Base-by-base conservation (phyloP, 2,797 vertebrate species). In the Carcharodon carcharias region DNA sequence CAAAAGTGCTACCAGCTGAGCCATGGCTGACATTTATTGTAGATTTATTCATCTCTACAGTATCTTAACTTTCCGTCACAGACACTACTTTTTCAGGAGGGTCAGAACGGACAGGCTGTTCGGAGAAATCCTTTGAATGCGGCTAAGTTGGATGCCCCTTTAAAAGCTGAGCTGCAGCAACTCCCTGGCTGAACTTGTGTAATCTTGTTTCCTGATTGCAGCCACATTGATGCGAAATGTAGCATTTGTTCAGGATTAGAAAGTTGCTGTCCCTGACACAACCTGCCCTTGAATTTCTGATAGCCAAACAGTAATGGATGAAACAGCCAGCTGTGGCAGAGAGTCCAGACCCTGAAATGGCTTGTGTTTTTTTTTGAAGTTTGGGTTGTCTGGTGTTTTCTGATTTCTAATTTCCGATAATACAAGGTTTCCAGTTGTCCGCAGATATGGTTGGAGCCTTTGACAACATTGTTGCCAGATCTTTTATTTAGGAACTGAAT, bases 401-500 rank as follows among this genome's bases (percentile, higher is more conserved):
- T 63, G 58, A n/a, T 92, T 93, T 67, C 8, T 65, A 65, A 65
- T 67, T 93, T 93, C 63, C n/a, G n/a, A 65, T n/a, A 23, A 93
- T 93, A 40, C 91, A 93, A 93, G 61, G 50, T 93, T 63, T 65
- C n/a, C 7, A 65, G 91, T 65, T 65, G 18, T 93, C 58, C 35
- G 0, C 6, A 40, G 91, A 93, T 93, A 65, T 40, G 18, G 58
- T 92, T 65, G 89, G 91, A 45, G 91, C 8, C 58, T 65, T 93
- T 40, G 61, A 67, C 91, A 45, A 65, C 91, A 93, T 67, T 93
- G 91, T 93, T 93, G 63, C 91, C n/a, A 65, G n/a, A 8, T 85
- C n/a, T 93, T 93, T 93, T 61, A 91, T 61, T 93, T 93, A 65
- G 35, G n/a, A 93, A 65, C n/a, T 93, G 91, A 65, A 93, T 45